phyloP scores from a whole-genome alignment of 2,113 vertebrate species.

The Amphiprion percula region DNA sequence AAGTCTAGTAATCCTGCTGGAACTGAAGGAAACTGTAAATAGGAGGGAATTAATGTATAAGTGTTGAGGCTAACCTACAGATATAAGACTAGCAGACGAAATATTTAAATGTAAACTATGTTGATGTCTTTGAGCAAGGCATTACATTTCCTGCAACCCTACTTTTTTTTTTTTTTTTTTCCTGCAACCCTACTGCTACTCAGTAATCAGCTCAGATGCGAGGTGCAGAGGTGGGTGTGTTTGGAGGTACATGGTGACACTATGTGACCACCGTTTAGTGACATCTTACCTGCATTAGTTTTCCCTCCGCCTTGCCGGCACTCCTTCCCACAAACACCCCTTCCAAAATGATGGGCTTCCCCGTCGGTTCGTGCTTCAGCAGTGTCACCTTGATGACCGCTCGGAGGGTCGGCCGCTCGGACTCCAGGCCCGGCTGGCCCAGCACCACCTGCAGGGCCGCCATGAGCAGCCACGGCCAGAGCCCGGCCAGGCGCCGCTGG shows the following conservation, averaged over 20 bases:
- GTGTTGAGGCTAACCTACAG: too few relatives aligned
- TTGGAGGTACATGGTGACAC: neutral
- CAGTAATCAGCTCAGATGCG: neutral
- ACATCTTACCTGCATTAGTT: conserved; percentile 93
- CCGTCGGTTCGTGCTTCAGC: conserved; percentile 89
- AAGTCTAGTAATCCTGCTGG: neutral
- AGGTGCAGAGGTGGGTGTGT: conserved; percentile 19
- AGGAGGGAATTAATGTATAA: too few relatives aligned
- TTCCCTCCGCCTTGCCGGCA: conserved; percentile 91
- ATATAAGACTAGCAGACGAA: too few relatives aligned
- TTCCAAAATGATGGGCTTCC: conserved; percentile 89
- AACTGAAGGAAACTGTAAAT: neutral
- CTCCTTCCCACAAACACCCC: conserved; percentile 93
- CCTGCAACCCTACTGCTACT: too few relatives aligned
- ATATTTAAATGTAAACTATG: neutral
- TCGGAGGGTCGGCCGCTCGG: conserved; percentile 88
- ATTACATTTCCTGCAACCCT: too few relatives aligned
- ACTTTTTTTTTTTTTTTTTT: too few relatives aligned
- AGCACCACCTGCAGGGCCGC: conserved; percentile 92
- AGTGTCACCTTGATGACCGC: conserved; percentile 93
- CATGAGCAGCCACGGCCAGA: conserved; percentile 98
- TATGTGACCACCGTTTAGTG: neutral
- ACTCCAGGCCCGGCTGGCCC: conserved; percentile 89
- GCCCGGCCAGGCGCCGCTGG: conserved; percentile 93
- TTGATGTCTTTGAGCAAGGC: too few relatives aligned